A percentile compares a stretch with the other conserved stretches of the same genome.
These are phyloP conservation scores for Stegana nigrithorax DNA, from an alignment of 2,888 invertebrate genomes.

Conservation along the genomic window DNA sequence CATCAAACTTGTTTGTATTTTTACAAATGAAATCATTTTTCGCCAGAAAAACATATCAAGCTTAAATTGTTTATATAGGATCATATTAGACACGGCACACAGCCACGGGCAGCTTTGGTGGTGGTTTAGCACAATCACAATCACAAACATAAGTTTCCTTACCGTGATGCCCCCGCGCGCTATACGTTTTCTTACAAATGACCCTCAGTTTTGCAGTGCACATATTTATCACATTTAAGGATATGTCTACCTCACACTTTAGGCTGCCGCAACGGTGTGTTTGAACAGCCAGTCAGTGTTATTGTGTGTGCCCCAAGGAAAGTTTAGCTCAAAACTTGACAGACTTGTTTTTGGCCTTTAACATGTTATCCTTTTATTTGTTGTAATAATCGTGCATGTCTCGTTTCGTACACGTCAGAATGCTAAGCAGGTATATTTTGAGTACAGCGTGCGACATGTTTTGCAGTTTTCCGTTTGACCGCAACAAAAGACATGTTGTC, in stretches of 20 bases:
- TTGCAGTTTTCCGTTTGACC: slow-evolving; percentile 66
- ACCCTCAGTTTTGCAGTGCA: slow-evolving; percentile 55
- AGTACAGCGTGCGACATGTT: slow-evolving; percentile 58
- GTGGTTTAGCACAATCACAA: too few species aligned
- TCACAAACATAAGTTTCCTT: background rate
- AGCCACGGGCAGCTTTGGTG: too few species aligned
- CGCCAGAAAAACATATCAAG: slow-evolving; percentile 33
- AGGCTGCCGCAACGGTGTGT: slow-evolving; percentile 40
- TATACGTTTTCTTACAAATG: slow-evolving; percentile 55
- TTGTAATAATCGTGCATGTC: slow-evolving; percentile 29
- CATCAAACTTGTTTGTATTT: slow-evolving; percentile 30
- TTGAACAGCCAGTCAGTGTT: slow-evolving; percentile 10
- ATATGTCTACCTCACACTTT: slow-evolving; percentile 30
- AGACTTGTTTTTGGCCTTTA: slow-evolving; percentile 63
- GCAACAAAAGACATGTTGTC: slow-evolving; percentile 67
- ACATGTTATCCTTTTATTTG: slow-evolving; percentile 28
- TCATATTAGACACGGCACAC: background rate
- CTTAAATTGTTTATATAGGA: slow-evolving; percentile 45
- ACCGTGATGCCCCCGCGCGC: slow-evolving; percentile 12
- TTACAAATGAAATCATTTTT: slow-evolving; percentile 47
- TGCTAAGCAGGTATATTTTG: too few species aligned
- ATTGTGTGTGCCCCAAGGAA: slow-evolving; percentile 55
- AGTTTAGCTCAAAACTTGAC: slow-evolving; percentile 63
- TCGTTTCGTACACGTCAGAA: background rate
- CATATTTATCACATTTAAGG: slow-evolving; percentile 55